A percentile compares a stretch with the other conserved stretches of the same genome.
phyloP scores from a whole-genome alignment of 2,113 vertebrate species.

The Sorex araneus region DNA sequence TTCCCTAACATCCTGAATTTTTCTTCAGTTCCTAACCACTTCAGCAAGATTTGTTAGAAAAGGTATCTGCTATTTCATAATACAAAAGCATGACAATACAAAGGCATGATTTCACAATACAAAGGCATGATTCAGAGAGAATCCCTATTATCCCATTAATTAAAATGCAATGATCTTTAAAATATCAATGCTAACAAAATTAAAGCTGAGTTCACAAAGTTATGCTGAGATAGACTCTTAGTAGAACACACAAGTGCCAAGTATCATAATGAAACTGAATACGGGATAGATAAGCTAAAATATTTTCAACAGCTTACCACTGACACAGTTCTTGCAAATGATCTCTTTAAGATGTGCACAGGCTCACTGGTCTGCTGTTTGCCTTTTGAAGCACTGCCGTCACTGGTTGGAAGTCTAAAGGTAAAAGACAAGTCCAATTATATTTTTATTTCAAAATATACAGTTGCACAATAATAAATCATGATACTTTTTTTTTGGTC shows the following conservation, averaged over 20 bases:
- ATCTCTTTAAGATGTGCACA: slow-evolving; percentile 98
- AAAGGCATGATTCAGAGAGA: background rate
- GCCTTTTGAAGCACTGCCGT: slow-evolving; percentile 97
- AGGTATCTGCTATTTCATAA: slow-evolving; percentile 33
- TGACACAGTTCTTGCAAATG: slow-evolving; percentile 98
- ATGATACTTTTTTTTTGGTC: background rate
- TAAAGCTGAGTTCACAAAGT: slow-evolving; percentile 50
- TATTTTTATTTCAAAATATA: slow-evolving; percentile 42
- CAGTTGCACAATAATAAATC: slow-evolving; percentile 43
- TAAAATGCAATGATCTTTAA: slow-evolving; percentile 44
- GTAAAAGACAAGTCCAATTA: slow-evolving; percentile 62
- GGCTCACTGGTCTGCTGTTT: slow-evolving; percentile 98
- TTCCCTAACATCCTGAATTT: background rate
- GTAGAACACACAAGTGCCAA: slow-evolving; percentile 5
- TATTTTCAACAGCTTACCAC: slow-evolving; percentile 90
- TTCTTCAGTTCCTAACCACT: slow-evolving; percentile 41
- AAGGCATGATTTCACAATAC: slow-evolving; percentile 52
- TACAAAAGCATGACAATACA: slow-evolving; percentile 11
- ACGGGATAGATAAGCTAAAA: background rate
- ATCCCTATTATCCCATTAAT: slow-evolving; percentile 19
- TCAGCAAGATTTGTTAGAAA: slow-evolving; percentile 25
- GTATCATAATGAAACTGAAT: background rate
- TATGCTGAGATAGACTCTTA: slow-evolving; percentile 36
- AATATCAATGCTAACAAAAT: slow-evolving; percentile 48
- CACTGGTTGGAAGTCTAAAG: slow-evolving; percentile 96